phyloP scores from a whole-genome alignment of 1,140 invertebrate genomes.

The Zophobas atratus region DNA sequence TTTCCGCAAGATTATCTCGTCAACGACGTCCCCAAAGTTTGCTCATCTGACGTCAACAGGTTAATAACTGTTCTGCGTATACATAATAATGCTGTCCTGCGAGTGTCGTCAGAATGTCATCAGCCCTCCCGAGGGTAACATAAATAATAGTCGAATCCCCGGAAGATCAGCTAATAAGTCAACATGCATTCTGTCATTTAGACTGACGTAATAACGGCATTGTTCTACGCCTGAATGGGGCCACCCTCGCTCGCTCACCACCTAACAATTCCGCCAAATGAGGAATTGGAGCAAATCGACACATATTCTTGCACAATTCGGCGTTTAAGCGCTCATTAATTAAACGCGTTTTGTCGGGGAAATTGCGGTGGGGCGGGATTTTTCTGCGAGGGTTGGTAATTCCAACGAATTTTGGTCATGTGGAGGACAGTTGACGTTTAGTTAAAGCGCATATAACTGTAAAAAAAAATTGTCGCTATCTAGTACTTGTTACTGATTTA shows the following conservation, averaged over 20 bases:
- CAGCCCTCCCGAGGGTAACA: conserved; percentile 46
- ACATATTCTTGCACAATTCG: conserved; percentile 1
- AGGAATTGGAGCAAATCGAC: conserved; percentile 20
- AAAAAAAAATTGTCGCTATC: too few relatives aligned
- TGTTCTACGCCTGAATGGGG: conserved; percentile 49
- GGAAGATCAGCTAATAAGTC: conserved; percentile 62
- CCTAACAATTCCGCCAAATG: conserved; percentile 33
- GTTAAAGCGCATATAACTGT: too few relatives aligned
- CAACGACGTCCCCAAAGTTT: neutral
- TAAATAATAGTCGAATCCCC: conserved; percentile 60
- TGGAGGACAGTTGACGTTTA: too few relatives aligned
- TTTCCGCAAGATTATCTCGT: conserved; percentile 19
- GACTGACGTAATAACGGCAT: conserved; percentile 58
- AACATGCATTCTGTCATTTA: conserved; percentile 60
- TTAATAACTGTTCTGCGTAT: conserved; percentile 47
- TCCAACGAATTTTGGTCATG: too few relatives aligned
- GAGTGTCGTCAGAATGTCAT: conserved; percentile 43
- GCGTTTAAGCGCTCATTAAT: conserved; percentile 10
- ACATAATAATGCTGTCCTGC: conserved; percentile 31
- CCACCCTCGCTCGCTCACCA: conserved; percentile 13
- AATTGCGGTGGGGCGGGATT: too few relatives aligned
- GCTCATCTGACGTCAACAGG: conserved; percentile 42
- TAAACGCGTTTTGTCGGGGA: neutral
- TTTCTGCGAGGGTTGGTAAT: too few relatives aligned
- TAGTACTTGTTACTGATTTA: too few relatives aligned